Percentiles rank a stretch among this genome's conserved stretches.
These are phyloP conservation scores for Eudemis profundana DNA, from an alignment of 2,888 invertebrate species.

Conservation along the genomic window DNA sequence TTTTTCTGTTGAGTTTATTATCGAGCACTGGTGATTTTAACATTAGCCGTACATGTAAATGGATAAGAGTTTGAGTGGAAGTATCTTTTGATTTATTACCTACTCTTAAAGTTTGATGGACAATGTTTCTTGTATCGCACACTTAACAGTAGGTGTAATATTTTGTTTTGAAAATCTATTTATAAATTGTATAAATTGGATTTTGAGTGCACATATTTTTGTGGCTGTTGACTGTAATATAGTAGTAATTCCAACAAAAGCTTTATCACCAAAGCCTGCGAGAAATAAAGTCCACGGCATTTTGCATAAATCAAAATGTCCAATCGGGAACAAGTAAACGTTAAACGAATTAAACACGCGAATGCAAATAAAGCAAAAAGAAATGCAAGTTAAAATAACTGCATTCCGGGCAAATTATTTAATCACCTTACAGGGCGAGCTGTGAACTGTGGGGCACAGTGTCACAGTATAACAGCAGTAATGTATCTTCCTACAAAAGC, in stretches of 20 bases:
- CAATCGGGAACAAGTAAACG: conserved; percentile 29
- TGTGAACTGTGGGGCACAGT: conserved; percentile 50
- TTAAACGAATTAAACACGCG: conserved; percentile 41
- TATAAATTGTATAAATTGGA: too few species aligned
- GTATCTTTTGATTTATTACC: conserved; percentile 12
- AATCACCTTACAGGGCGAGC: conserved; percentile 56
- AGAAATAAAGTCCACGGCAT: neutral
- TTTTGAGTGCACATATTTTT: neutral
- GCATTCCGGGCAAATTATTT: conserved; percentile 59
- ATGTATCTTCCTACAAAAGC: too few species aligned
- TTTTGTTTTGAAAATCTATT: too few species aligned
- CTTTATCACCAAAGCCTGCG: conserved; percentile 3
- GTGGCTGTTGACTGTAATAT: neutral
- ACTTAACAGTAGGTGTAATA: too few species aligned
- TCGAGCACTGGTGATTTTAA: conserved; percentile 15
- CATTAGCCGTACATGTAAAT: conserved; percentile 17
- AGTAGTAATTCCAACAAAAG: neutral
- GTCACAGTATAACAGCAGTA: too few species aligned
- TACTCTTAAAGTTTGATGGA: too few species aligned
- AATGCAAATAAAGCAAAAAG: conserved; percentile 36
- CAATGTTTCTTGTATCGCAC: too few species aligned
- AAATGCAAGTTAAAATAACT: conserved; percentile 53
- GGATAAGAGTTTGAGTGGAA: conserved; percentile 8
- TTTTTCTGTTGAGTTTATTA: conserved; percentile 15
- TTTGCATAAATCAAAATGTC: conserved; percentile 34